These are phyloP conservation scores for Addax nasomaculatus DNA, from an alignment of 2,113 vertebrate species.

Conservation along the genomic window DNA sequence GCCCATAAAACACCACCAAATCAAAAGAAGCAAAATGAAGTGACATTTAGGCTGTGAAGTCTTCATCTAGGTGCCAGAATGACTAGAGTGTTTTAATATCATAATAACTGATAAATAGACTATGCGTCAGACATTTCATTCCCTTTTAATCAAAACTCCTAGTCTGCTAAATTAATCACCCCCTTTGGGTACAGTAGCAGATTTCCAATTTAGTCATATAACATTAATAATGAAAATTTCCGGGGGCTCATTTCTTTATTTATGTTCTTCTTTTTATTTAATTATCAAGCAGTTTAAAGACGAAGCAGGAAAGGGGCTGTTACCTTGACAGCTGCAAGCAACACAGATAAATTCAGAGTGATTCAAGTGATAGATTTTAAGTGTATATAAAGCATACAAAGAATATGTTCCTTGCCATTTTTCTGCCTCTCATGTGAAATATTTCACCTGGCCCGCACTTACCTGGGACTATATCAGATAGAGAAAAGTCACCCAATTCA, in stretches of 20 bases:
- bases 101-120: conserved; percentile 86
- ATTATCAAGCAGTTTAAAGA: conserved; percentile 74
- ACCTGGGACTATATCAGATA: background rate
- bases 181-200: conserved; percentile 81
- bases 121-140: conserved; percentile 83
- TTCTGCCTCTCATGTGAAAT: background rate
- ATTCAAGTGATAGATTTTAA: background rate
- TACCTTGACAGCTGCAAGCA: conserved; percentile 39
- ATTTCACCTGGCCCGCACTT: background rate
- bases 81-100: conserved; percentile 83
- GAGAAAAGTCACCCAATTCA: background rate
- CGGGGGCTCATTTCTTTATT: conserved; percentile 74
- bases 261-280: conserved; percentile 66
- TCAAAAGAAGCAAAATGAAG: conserved; percentile 72
- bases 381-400: background rate
- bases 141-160: conserved; percentile 85
- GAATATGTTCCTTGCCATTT: background rate
- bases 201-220: conserved; percentile 85
- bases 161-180: conserved; percentile 84
- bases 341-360: conserved; percentile 16
- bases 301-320: conserved; percentile 31
- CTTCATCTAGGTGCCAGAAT: conserved; percentile 80
- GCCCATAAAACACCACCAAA: conserved; percentile 64
- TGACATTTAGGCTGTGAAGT: conserved; percentile 78
- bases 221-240: conserved; percentile 85